Percentiles rank a stretch among this genome's conserved stretches.
phyloP scores from a whole-genome alignment of 2,888 invertebrate genomes.

The Anagyrus pseudococci region DNA sequence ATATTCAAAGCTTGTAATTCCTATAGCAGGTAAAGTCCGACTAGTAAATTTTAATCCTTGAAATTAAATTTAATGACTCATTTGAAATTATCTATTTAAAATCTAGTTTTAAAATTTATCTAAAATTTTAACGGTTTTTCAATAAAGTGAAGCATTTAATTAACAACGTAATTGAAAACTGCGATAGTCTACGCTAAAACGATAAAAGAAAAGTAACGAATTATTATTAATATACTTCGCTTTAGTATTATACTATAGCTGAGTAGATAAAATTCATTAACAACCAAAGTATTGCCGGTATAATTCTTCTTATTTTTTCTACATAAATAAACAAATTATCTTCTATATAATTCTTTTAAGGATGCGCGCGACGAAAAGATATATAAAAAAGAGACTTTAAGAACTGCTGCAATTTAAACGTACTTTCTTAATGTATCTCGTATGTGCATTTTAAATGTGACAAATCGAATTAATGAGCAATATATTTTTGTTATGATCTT shows the following conservation, averaged over 20 bases:
- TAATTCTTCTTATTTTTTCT: constrained; percentile 27
- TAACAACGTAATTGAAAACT: constrained; percentile 16
- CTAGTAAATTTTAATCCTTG: too few relatives aligned
- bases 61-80: too few relatives aligned
- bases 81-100: too few relatives aligned
- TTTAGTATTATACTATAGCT: constrained; percentile 28
- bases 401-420: constrained; percentile 8
- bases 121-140: too few relatives aligned
- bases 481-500: constrained; percentile 26
- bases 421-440: constrained; percentile 12
- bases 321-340: constrained; percentile 14
- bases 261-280: constrained; percentile 29
- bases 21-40: too few relatives aligned
- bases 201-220: constrained; percentile 23
- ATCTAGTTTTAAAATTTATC: too few relatives aligned
- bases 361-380: neutral
- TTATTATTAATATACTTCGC: constrained; percentile 28
- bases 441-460: constrained; percentile 12
- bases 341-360: constrained; percentile 19
- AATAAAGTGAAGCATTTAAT: too few relatives aligned
- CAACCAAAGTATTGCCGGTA: constrained; percentile 36
- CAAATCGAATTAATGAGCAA: constrained; percentile 5
- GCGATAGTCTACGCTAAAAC: constrained; percentile 13
- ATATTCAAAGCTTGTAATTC: too few relatives aligned
- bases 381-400: constrained; percentile 1